phyloP scores from a whole-genome alignment of 2,797 vertebrate species.

The Anas bahamensis region DNA sequence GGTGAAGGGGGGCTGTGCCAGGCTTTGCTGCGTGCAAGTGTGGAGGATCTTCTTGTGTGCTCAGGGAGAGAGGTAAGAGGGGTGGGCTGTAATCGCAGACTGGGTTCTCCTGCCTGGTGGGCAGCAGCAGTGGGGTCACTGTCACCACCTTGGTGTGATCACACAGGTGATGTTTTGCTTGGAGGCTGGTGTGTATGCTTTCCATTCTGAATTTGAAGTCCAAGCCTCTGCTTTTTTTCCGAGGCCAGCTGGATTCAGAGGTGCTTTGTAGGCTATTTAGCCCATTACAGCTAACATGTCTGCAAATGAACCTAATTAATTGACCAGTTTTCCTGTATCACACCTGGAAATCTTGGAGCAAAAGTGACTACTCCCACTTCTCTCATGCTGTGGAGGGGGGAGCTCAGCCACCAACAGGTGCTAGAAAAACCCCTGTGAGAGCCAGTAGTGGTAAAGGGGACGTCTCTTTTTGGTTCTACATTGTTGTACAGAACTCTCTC shows the following conservation, averaged over 20 bases:
- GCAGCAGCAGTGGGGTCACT: background rate
- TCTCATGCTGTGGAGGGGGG: background rate
- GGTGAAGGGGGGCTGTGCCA: too few species aligned
- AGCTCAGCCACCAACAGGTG: too few species aligned
- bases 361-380: background rate
- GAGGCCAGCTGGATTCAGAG: background rate
- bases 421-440: background rate
- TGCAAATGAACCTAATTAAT: background rate
- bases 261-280: background rate
- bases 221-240: background rate
- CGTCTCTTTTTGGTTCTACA: background rate
- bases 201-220: too few species aligned
- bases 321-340: background rate
- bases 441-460: background rate
- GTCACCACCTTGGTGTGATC: too few species aligned
- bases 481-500: background rate
- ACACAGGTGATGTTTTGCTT: too few species aligned
- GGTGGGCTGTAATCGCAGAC: background rate
- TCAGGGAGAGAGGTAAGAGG: too few species aligned
- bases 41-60: too few species aligned
- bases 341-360: background rate
- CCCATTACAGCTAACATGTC: background rate
- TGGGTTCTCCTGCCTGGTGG: background rate
- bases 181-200: background rate
- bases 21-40: too few species aligned